A percentile compares a stretch with the other conserved stretches of the same genome.
Conservation (phyloP, 2,888 invertebrate species). For the Heteromyza rotundicornis region DNA sequence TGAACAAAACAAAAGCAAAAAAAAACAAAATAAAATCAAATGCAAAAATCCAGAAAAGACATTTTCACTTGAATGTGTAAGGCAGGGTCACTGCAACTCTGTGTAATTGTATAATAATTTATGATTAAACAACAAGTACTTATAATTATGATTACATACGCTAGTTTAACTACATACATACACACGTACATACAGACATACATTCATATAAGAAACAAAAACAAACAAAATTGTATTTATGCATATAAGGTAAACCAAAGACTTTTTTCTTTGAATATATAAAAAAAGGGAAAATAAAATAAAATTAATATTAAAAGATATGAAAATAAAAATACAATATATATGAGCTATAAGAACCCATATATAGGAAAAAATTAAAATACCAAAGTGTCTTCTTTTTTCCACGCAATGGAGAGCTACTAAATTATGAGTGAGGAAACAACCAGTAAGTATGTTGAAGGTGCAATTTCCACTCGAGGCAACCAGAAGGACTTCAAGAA, state of each 20-base stretch:
- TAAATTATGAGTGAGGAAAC: too few species aligned
- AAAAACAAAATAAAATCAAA: conserved; percentile 27
- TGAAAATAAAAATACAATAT: conserved; percentile 30
- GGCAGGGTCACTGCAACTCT: not conserved
- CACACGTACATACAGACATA: conserved; percentile 14
- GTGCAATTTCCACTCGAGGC: too few species aligned
- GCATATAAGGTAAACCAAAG: conserved; percentile 60
- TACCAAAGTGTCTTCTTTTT: not conserved
- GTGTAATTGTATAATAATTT: not conserved
- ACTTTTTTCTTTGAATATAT: conserved; percentile 59
- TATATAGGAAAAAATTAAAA: conserved; percentile 18
- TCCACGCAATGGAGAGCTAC: not conserved
- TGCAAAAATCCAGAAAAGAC: conserved; percentile 40
- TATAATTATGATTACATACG: not conserved
- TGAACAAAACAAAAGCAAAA: conserved; percentile 22
- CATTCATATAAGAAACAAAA: conserved; percentile 22
- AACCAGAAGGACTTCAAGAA: too few species aligned
- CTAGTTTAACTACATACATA: conserved; percentile 5
- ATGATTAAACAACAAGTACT: not conserved
- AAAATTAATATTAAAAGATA: too few species aligned
- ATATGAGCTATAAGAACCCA: conserved; percentile 30
- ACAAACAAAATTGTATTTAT: conserved; percentile 42
- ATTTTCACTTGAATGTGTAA: conserved; percentile 4
- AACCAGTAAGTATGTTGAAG: too few species aligned
- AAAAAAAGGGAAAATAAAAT: conserved; percentile 39